Conservation (phyloP, 2,888 invertebrate species). For the Rhingia campestris region DNA sequence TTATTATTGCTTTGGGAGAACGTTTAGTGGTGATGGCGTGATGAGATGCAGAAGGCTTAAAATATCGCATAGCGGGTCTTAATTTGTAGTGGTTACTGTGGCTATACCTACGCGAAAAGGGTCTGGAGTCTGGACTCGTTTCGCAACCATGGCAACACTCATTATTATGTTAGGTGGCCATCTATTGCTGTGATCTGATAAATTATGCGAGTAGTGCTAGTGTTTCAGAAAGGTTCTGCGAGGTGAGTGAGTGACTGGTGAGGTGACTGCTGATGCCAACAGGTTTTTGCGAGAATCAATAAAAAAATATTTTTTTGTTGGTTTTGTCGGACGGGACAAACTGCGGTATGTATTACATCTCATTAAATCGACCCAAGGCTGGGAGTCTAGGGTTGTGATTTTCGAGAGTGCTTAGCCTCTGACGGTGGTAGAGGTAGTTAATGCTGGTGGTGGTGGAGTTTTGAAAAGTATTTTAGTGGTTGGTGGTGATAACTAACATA, state of each 20-base stretch:
- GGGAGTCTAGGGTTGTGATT: not conserved
- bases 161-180: no score
- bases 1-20: no score
- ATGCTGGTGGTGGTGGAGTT: not conserved
- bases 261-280: not conserved
- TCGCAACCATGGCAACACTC: no score
- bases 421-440: not conserved
- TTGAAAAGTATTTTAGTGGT: not conserved
- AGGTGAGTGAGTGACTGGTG: not conserved
- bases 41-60: no score
- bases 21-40: no score
- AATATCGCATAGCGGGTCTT: no score
- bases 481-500: not conserved
- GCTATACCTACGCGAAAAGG: no score
- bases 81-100: no score
- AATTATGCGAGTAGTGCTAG: no score
- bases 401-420: not conserved
- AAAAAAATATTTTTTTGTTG: conserved; percentile 14
- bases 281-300: conserved; percentile 21
- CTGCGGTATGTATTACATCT: conserved; percentile 1
- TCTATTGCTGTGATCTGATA: no score
- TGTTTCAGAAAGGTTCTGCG: no score
- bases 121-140: no score
- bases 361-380: conserved; percentile 6
- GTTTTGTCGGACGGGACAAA: not conserved